Evolutionary conservation across 1,140 invertebrate species (phyloP), one percentile per base, ranked within the genome.

Genomic region (Aphelenchoides fujianensis): DNA sequence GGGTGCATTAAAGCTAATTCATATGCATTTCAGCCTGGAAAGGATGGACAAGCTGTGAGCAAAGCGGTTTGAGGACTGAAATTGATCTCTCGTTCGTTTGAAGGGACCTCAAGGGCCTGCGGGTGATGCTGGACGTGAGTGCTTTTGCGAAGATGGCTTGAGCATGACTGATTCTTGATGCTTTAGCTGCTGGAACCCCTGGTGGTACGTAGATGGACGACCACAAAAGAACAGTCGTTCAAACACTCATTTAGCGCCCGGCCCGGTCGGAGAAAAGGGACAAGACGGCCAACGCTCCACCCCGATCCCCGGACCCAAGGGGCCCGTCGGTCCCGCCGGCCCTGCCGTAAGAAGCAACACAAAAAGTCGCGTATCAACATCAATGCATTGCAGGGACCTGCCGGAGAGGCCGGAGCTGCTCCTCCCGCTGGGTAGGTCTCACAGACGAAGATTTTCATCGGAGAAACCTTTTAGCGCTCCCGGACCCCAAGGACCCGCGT

Each of bases 301-400:
- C n/a, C 61, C 61, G 19, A 31, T 68, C 28, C 75, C 75, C n/a
- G 75, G 74, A 30, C 75, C 71, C 16, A 74, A 78, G 36, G 75
- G 74, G 31, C 75, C 70, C 16, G 23, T 23, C 41, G 74, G 75
- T 28, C 57, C 62, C 19, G 35, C 69, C 12, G 74, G 74, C 1
- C 30, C 61, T 9, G 52, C 61, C 52, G 32, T 19, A 23, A 5
- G 55, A 16, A 59, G 23, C 55, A 59, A 30, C 34, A 16, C 55
- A 48, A 7, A 59, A 59, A 7, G 5, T 59, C 19, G 5, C 23
- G 41, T 48, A 12, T 48, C 23, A 9, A 27, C 48, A 9, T 69
- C 19, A 68, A 66, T 66, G 9, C 7, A n/a, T 68, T 68, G 9
- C 31, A 28, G 19, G 69, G 69, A 71, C 19, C 7, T 71, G 69